Conservation (phyloP, 2,113 vertebrate genomes). For the Heterotilapia buettikoferi region DNA sequence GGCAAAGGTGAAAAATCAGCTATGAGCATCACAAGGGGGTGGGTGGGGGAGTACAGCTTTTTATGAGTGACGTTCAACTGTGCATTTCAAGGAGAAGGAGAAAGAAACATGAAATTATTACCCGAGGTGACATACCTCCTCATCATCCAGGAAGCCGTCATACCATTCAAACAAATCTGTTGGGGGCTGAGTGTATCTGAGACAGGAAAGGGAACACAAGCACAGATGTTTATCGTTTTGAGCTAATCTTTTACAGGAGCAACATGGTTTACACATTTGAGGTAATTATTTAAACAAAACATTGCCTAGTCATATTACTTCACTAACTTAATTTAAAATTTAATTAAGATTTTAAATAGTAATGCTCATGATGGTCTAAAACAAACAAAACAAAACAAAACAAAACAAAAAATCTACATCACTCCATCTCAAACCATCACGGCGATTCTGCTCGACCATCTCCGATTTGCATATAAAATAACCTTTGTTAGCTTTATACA, state of each 20-base stretch:
- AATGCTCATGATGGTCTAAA: background rate
- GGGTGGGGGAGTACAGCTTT: background rate
- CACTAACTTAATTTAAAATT: background rate
- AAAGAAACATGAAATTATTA: conserved; percentile 82
- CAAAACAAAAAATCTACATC: background rate
- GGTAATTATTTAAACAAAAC: background rate
- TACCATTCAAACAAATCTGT: conserved; percentile 97
- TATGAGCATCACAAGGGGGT: conserved; percentile 71
- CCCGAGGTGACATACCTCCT: conserved; percentile 99
- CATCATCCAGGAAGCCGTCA: conserved; percentile 98
- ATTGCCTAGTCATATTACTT: background rate
- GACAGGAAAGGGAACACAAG: background rate
- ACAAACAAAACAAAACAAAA: background rate
- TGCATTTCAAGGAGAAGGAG: conserved; percentile 9
- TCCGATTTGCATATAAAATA: background rate
- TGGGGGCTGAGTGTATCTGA: conserved; percentile 96
- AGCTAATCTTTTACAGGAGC: background rate
- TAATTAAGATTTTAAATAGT: background rate
- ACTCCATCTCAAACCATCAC: background rate
- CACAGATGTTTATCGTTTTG: background rate
- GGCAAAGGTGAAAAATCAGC: conserved; percentile 80
- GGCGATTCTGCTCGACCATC: background rate
- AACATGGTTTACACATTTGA: background rate
- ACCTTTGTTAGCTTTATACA: background rate
- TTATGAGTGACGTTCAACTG: background rate